Percentiles rank a stretch among this genome's conserved stretches.
Conservation (phyloP, 2,797 vertebrate genomes). For the Monodelphis domestica region DNA sequence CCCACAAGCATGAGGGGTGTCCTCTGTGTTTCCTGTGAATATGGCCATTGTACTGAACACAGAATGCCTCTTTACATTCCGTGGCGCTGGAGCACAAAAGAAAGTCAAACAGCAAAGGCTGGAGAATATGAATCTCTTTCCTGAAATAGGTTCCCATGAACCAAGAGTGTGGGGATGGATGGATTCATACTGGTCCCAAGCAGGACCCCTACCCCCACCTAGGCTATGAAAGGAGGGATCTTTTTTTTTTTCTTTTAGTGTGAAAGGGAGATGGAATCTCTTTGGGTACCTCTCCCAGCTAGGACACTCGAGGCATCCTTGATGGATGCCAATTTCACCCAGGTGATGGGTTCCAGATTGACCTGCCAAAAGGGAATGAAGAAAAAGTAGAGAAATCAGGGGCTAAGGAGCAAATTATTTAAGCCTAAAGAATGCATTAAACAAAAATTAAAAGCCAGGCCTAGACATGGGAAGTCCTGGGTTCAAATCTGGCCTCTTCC, state of each 20-base stretch:
- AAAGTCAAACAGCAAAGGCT: background rate
- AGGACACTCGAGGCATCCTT: background rate
- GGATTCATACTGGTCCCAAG: background rate
- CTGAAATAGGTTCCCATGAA: background rate
- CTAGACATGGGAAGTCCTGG: too few relatives aligned
- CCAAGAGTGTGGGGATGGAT: background rate
- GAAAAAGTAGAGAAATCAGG: background rate
- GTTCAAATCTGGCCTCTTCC: too few relatives aligned
- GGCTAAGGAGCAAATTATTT: background rate
- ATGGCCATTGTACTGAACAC: background rate
- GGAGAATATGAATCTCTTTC: background rate
- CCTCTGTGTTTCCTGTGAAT: background rate
- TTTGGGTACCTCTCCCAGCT: background rate
- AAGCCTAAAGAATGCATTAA: background rate
- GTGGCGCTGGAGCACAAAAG: background rate
- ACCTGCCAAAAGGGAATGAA: background rate
- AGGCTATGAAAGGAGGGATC: background rate
- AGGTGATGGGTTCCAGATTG: conserved; percentile 44
- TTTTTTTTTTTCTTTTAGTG: background rate
- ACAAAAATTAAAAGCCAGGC: background rate
- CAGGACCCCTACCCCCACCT: background rate
- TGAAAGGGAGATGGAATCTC: background rate
- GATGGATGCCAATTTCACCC: conserved; percentile 16
- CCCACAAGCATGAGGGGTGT: background rate
- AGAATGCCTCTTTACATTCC: background rate